Base-by-base conservation (phyloP, 2,888 invertebrate species). In the Micropterix aruncella region DNA sequence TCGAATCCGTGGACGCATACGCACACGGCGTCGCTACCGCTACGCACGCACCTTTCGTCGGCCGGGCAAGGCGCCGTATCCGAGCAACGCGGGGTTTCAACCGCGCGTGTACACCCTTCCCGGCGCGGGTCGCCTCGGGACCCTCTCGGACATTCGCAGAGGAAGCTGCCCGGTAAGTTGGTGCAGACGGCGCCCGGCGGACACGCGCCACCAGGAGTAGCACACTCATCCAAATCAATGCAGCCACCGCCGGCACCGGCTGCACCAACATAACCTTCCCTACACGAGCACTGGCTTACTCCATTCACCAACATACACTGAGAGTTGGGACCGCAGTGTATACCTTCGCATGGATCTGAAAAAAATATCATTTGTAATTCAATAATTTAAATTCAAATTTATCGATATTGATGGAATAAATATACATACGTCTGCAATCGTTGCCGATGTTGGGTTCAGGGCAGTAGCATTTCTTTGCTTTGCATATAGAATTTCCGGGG, bases 381-480 rank as follows among this genome's bases (percentile, higher is more conserved):
- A n/a, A n/a, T n/a, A n/a, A n/a, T n/a, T n/a, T n/a, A n/a, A n/a
- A n/a, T n/a, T n/a, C n/a, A n/a, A n/a, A n/a, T n/a, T n/a, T n/a
- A n/a, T n/a, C n/a, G n/a, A n/a, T n/a, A n/a, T n/a, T n/a, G n/a
- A n/a, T n/a, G n/a, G n/a, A n/a, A n/a, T n/a, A n/a, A n/a, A 37
- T 27, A n/a, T 53, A 74, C 85, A 79, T 75, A 88, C 88, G 92
- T 63, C 91, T 78, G 56, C 93, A 93, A 57, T 91, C 89, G 54
- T 90, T 88, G 53, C 92, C 93, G 53, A 89, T 73, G 59, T 92
- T 92, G 1, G 93, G 93, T 56, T 89, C 89, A 2, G 91, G 92
- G 55, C 93, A 93, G 36, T 89, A 61, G 59, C 93, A 93, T 55
- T 85, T 77, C 47, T 80, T 77, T 4, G 69, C 58, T 57, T 90